Conservation (phyloP, 2,888 invertebrate genomes). For the Chrysolina haemoptera region DNA sequence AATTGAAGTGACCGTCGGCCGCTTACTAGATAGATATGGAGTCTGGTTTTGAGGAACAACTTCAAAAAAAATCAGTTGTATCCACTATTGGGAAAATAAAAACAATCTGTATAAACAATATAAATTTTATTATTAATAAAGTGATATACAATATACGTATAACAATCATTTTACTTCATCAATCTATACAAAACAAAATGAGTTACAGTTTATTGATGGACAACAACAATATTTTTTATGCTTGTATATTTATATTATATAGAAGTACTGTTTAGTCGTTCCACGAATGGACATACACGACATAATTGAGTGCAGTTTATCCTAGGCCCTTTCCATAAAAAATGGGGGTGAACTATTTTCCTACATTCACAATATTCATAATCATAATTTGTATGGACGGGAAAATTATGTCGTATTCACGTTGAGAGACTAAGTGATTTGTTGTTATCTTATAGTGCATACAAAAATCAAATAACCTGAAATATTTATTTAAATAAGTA, state of each 20-base stretch:
- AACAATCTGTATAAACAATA: conserved; percentile 49
- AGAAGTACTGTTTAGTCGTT: background rate
- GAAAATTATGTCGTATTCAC: conserved; percentile 33
- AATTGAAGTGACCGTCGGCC: no score
- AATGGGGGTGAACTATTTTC: conserved; percentile 29
- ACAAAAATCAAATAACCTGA: background rate
- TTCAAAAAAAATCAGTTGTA: background rate
- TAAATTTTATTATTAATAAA: conserved; percentile 58
- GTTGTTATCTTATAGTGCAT: background rate
- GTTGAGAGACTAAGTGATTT: conserved; percentile 2
- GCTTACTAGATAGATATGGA: no score
- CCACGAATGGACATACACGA: background rate
- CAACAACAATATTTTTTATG: conserved; percentile 49
- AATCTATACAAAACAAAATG: conserved; percentile 49
- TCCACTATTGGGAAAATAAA: background rate
- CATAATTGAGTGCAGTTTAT: conserved; percentile 24
- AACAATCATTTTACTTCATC: conserved; percentile 51
- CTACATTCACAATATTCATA: conserved; percentile 23
- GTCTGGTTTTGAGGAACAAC: no score
- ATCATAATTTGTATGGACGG: conserved; percentile 50
- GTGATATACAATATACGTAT: conserved; percentile 57
- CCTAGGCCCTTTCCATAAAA: conserved; percentile 25
- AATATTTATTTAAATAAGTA: background rate
- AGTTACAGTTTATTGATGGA: conserved; percentile 44
- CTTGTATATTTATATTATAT: conserved; percentile 37